Percentiles rank a stretch among this genome's conserved stretches.
These are phyloP conservation scores for Spinus olivaceus DNA, from an alignment of 2,797 vertebrate species.

Conservation along the genomic window DNA sequence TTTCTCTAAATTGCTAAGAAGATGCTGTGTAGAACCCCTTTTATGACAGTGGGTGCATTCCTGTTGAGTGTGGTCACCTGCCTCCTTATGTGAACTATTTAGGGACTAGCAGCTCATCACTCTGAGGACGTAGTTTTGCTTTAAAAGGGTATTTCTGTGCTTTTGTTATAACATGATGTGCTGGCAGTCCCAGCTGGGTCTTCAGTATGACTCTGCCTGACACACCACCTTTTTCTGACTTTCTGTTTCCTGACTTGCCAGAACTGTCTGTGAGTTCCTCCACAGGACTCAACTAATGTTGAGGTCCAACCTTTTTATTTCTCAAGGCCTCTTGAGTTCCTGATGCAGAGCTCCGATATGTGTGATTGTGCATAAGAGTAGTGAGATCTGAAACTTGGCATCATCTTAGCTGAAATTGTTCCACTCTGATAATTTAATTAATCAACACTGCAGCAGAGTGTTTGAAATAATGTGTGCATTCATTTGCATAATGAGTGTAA, in stretches of 20 bases:
- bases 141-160: neutral
- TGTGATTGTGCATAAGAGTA: neutral
- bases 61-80: neutral
- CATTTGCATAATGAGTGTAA: slow-evolving; percentile 67
- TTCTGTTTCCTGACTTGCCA: neutral
- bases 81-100: neutral
- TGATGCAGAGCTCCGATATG: neutral
- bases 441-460: slow-evolving; percentile 53
- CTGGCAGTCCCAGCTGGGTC: neutral
- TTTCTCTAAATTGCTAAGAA: neutral
- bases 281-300: neutral
- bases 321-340: neutral
- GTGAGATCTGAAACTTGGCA: slow-evolving; percentile 41
- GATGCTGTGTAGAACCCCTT: neutral
- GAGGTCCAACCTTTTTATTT: neutral
- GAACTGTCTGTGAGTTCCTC: neutral
- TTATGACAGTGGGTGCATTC: neutral
- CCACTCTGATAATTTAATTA: slow-evolving; percentile 69
- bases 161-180: neutral
- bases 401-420: slow-evolving; percentile 50
- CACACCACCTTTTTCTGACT: neutral
- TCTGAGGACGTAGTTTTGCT: neutral
- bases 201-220: neutral
- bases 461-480: slow-evolving; percentile 65
- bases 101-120: neutral